phyloP scores from a whole-genome alignment of 2,797 vertebrate species.

The Takifugu ocellatus region DNA sequence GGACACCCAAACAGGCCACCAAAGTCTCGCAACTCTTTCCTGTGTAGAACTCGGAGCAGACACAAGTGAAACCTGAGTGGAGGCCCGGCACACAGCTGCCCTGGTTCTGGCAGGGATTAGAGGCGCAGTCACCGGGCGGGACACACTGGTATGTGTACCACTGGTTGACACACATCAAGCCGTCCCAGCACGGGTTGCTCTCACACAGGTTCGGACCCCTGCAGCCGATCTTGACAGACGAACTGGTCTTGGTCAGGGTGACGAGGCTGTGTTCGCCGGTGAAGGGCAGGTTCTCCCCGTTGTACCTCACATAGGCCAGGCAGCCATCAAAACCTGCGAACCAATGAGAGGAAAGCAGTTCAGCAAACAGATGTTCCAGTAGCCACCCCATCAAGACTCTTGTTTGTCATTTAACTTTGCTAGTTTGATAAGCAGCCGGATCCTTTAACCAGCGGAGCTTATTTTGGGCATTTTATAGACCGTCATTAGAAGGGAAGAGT shows the following conservation, averaged over 20 bases:
- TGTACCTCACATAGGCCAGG: constrained; percentile 87
- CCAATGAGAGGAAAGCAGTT: constrained; percentile 17
- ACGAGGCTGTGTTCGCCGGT: constrained; percentile 84
- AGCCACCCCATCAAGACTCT: not conserved
- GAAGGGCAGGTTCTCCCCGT: constrained; percentile 86
- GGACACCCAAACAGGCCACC: constrained; percentile 87
- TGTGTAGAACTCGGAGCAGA: constrained; percentile 85
- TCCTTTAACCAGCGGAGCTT: no score
- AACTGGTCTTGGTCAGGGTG: constrained; percentile 81
- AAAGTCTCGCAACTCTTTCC: constrained; percentile 84
- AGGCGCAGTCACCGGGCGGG: constrained; percentile 86
- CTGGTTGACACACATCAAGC: constrained; percentile 91
- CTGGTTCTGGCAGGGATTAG: constrained; percentile 87
- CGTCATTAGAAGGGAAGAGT: constrained; percentile 6
- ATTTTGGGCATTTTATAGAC: no score
- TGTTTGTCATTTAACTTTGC: no score
- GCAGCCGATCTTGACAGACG: constrained; percentile 86
- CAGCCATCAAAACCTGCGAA: constrained; percentile 91
- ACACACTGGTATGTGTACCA: constrained; percentile 93
- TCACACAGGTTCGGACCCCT: constrained; percentile 91
- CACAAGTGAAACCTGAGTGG: constrained; percentile 80
- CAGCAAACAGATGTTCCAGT: constrained; percentile 30
- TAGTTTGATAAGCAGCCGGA: no score
- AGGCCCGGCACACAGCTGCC: constrained; percentile 87
- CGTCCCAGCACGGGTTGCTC: constrained; percentile 89